Evolutionary conservation across 2,797 vertebrate species (phyloP), one percentile per base, ranked within the genome.

Genomic region (Neomorphus geoffroyi): DNA sequence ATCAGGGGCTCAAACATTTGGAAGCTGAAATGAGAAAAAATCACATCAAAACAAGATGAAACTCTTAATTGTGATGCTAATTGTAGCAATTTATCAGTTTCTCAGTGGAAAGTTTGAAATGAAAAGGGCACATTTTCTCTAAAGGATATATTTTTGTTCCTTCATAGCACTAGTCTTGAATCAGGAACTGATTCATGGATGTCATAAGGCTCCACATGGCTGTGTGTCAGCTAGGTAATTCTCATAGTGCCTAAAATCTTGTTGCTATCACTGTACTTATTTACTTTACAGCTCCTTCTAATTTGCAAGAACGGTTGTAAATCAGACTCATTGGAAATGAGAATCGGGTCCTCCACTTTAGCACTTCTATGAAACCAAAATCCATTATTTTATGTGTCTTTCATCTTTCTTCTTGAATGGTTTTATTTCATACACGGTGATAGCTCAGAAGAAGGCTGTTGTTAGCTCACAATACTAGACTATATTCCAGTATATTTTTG

Each of bases 401-500:
- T 73, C 65, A 77, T 77, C 53, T 70, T 37, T 51, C 39, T 64
- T 67, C 56, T 73, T 62, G n/a, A 65, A 41, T 53, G 23, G n/a
- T 89, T 94, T 93, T 88, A 92, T 87, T 96, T 96, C 69, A 78
- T 66, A 67, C 64, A 33, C 69, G 78, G 61, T 88, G 86, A 92
- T 89, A 91, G 73, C 69, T 88, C 75, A 74, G 88, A 84, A 96
- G 75, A 65, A 48, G 56, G 60, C 85, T 88, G 91, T 58, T 92
- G 62, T 74, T 78, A 89, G 66, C 72, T 91, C 88, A 86, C 89
- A 93, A 91, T 79, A 95, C 93, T 48, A 58, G 92, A 96, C 90
- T 41, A 83, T 92, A 94, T 94, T 96, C 86, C 15, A 88, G 83
- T 88, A 93, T 90, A 90, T 95, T n/a, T 94, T 96, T 96, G 88